Conservation (phyloP, 1,140 invertebrate species). For the Eurytemora carolleeae region DNA sequence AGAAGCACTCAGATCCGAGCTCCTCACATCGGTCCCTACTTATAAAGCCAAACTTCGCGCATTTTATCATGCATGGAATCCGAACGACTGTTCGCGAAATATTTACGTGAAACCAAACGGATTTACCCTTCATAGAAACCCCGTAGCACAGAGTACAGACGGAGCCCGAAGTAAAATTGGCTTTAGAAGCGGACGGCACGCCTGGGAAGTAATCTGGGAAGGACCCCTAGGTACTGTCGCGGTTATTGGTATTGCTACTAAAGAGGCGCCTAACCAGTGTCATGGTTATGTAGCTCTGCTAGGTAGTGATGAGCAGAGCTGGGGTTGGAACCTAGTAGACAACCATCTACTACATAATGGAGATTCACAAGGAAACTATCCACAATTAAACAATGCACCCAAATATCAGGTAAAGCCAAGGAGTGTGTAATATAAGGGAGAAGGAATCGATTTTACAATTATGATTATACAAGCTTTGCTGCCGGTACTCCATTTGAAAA, state of each 20-base stretch:
- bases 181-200: slow-evolving; percentile 75
- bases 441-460: slow-evolving; percentile 7
- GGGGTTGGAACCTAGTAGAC: slow-evolving; percentile 98
- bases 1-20: slow-evolving; percentile 64
- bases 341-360: slow-evolving; percentile 93
- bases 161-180: slow-evolving; percentile 81
- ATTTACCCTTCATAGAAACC: slow-evolving; percentile 91
- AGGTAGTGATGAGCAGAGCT: slow-evolving; percentile 86
- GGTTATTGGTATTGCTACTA: slow-evolving; percentile 83
- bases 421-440: neutral
- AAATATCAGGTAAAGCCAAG: slow-evolving; percentile 84
- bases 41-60: slow-evolving; percentile 87
- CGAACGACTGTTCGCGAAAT: slow-evolving; percentile 86
- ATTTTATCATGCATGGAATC: slow-evolving; percentile 89
- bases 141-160: slow-evolving; percentile 95
- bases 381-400: slow-evolving; percentile 82
- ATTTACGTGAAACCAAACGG: slow-evolving; percentile 92
- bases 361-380: slow-evolving; percentile 84
- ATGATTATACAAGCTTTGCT: slow-evolving; percentile 18
- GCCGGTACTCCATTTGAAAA: slow-evolving; percentile 22
- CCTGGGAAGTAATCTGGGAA: slow-evolving; percentile 98
- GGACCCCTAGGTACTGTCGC: slow-evolving; percentile 88
- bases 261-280: slow-evolving; percentile 66
- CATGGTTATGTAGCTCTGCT: slow-evolving; percentile 84
- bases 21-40: slow-evolving; percentile 65